Evolutionary conservation across 2,888 invertebrate species (phyloP), one percentile per base, ranked within the genome.

Genomic region (Agrotis puta): DNA sequence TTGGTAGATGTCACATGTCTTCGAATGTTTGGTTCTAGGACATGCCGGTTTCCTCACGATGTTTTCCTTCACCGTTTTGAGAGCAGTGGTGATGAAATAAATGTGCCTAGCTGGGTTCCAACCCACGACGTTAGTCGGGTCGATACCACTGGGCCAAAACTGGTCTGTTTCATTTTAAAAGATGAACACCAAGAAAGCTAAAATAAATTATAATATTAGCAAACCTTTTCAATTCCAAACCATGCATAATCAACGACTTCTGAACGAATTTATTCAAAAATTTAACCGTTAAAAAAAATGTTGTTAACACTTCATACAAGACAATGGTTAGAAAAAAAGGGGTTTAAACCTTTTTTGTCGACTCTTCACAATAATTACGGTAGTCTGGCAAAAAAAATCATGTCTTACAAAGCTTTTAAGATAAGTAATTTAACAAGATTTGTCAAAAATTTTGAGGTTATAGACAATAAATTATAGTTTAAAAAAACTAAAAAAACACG

Each of bases 371-470:
- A 18, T 27, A 50, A 22, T 45, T 65, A 39, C 72, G 47, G 72
- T 57, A 72, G 72, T 20, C 3, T 14, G 0, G 2, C 9, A 6
- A 54, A 57, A 71, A 71, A 65, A 65, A 57, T n/a, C 9, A 27
- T 65, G 72, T 50, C 56, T 20, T 14, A 3, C 18, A 51, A 65
- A 18, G 72, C 72, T 72, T 65, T 72, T 72, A 65, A 58, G 72
- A 65, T 72, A 65, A 57, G 16, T 5, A 14, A 39, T 6, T 3
- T 64, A 64, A 72, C 50, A 14, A 45, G 71, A 72, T 64, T 71
- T 72, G 71, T 64, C 72, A 57, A 57, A 18, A 39, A 33, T 57
- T 56, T 33, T 50, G 64, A 45, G 48, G 48, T 64, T 72, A 39
- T 9, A 57, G 3, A 65, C 33, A 65, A n/a, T n/a, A n/a, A n/a